Conservation (phyloP, 30 jellyfish, hydroid and myxozoan genomes). For the Aurelia aurita region DNA sequence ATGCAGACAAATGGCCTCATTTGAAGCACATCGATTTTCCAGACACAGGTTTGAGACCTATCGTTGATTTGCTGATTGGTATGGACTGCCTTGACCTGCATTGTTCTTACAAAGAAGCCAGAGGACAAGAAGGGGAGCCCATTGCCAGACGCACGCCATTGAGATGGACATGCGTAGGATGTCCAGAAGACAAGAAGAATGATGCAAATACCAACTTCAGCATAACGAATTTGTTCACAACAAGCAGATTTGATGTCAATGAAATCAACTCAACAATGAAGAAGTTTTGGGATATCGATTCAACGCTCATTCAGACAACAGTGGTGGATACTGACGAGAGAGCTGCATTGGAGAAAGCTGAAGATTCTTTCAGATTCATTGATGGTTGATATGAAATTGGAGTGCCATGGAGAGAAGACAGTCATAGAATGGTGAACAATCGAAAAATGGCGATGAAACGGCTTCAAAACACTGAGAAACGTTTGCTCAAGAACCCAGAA, state of each 20-base stretch:
- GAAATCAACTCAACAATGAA: background rate
- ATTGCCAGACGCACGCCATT: no score
- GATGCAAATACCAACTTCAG: no score
- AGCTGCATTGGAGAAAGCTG: constrained; percentile 31
- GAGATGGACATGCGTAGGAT: no score
- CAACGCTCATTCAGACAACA: background rate
- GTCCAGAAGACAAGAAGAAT: no score
- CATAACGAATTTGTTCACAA: background rate
- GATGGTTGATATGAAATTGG: constrained; percentile 59
- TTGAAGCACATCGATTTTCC: constrained; percentile 30
- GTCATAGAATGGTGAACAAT: constrained; percentile 5
- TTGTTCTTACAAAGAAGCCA: background rate
- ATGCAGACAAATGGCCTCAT: constrained; percentile 37
- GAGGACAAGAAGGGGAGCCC: background rate
- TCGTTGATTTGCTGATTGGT: constrained; percentile 31
- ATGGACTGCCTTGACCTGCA: constrained; percentile 6
- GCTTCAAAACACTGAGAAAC: constrained; percentile 40
- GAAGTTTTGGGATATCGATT: background rate
- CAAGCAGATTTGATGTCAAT: background rate
- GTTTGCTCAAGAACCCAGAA: constrained; percentile 42
- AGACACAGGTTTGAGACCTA: constrained; percentile 35
- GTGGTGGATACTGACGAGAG: background rate
- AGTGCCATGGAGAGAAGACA: constrained; percentile 34
- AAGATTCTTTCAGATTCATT: constrained; percentile 4
- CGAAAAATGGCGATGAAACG: constrained; percentile 37